These are phyloP conservation scores for Lycaon pictus DNA, from an alignment of 2,113 vertebrate genomes.

Conservation along the genomic window DNA sequence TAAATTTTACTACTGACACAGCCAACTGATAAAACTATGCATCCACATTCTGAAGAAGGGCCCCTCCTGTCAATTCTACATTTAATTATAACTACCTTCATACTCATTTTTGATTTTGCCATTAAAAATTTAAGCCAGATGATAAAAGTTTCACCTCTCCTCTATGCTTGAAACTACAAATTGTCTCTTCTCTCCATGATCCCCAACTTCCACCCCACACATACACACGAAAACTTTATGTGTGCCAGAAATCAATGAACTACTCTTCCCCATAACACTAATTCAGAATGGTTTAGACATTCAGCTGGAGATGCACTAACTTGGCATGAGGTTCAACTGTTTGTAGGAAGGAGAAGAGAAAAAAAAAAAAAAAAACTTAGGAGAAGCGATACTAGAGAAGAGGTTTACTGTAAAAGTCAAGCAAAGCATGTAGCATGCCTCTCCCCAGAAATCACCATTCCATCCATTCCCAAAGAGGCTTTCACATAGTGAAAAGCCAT, in stretches of 20 bases:
- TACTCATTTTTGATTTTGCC: neutral
- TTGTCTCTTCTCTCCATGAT: neutral
- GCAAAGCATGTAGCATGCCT: neutral
- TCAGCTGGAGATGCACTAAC: constrained; percentile 6
- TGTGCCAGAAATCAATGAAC: neutral
- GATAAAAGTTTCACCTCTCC: neutral
- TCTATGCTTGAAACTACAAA: neutral
- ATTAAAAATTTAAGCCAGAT: neutral
- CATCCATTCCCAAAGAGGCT: neutral
- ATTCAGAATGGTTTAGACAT: neutral
- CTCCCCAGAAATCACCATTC: neutral
- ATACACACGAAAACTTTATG: neutral
- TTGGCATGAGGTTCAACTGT: neutral
- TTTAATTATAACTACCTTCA: neutral
- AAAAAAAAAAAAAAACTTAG: neutral
- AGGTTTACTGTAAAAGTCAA: neutral
- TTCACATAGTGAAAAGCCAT: neutral
- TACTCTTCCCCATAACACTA: constrained; percentile 29
- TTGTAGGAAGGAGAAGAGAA: neutral
- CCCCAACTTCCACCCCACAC: neutral
- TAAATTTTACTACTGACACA: constrained; percentile 20
- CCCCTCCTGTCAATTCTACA: neutral
- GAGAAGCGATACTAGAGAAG: neutral
- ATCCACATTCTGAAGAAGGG: neutral
- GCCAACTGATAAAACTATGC: neutral